Base-by-base conservation (phyloP, 1,140 invertebrate species). In the Meloidogyne exigua region DNA sequence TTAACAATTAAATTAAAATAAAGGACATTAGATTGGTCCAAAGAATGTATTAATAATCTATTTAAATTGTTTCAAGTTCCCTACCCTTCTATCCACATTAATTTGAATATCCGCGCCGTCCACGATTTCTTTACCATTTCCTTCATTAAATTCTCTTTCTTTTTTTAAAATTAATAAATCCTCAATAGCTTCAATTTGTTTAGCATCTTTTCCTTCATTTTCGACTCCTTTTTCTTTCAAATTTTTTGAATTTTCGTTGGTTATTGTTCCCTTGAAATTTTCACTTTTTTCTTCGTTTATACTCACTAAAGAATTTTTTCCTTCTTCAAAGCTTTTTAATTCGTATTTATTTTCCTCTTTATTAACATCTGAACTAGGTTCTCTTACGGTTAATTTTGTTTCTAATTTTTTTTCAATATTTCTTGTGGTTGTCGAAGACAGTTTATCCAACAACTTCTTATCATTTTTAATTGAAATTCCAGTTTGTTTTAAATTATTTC, bases 281-380 rank as follows among this genome's bases (percentile, higher is more conserved):
- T 68, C 66, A n/a, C 9, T 9, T 71, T 71, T 64, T 26, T 71
- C 11, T 57, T 32, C 66, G 10, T n/a, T n/a, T n/a, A n/a, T n/a
- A n/a, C n/a, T n/a, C n/a, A n/a, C n/a, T n/a, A n/a, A n/a, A n/a
- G n/a, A n/a, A n/a, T n/a, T n/a, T n/a, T n/a, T n/a, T n/a, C n/a
- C n/a, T n/a, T n/a, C n/a, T n/a, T n/a, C n/a, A n/a, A 25, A 64
- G 63, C 0, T 39, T 18, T 4, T 67, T 18, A 32, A 2, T 0
- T 67, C 18, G 12, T 18, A 64, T 12, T 18, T 0, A 23, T n/a
- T 72, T n/a, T 64, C 28, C 28, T 3, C 1, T 21, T 39, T 28
- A 15, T 67, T 49, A 49, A 18, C 15, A n/a, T n/a, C n/a, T n/a
- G n/a, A n/a, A n/a, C n/a, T n/a, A n/a, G n/a, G n/a, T n/a, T n/a